Conservation (phyloP, 1,140 invertebrate genomes). For the Lasioglossum baleicum region DNA sequence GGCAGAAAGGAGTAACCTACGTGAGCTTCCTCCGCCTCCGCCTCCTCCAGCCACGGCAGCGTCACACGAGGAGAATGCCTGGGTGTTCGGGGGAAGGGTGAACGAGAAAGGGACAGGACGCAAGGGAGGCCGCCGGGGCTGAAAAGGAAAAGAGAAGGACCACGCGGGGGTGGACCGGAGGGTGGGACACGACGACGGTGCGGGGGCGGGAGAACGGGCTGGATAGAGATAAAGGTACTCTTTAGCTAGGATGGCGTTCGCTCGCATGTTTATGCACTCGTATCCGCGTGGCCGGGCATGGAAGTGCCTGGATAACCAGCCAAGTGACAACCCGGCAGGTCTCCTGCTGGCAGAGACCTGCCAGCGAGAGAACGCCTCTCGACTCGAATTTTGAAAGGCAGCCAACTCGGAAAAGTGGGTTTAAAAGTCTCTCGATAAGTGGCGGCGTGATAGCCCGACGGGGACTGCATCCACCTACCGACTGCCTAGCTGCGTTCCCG, state of each 20-base stretch:
- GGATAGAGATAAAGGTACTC: conserved; percentile 79
- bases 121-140: conserved; percentile 56
- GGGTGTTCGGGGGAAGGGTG: conserved; percentile 44
- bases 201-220: conserved; percentile 67
- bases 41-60: conserved; percentile 43
- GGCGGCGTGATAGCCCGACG: conserved; percentile 58
- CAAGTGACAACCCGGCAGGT: conserved; percentile 79
- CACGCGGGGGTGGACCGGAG: too few species aligned
- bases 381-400: conserved; percentile 79
- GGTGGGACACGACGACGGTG: conserved; percentile 11
- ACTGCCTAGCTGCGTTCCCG: conserved; percentile 40
- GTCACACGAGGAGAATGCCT: conserved; percentile 62
- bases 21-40: conserved; percentile 66
- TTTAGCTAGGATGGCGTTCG: conserved; percentile 77
- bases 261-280: conserved; percentile 80
- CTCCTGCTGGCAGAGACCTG: conserved; percentile 54
- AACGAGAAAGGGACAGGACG: conserved; percentile 49
- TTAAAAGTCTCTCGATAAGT: conserved; percentile 80
- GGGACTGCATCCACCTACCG: conserved; percentile 34
- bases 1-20: conserved; percentile 78
- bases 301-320: conserved; percentile 80
- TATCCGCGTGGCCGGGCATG: conserved; percentile 79
- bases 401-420: conserved; percentile 79
- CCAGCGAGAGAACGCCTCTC: conserved; percentile 62
- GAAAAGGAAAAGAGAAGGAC: conserved; percentile 56